Conservation (phyloP, 2,888 invertebrate genomes). For the Deilephila porcellus region DNA sequence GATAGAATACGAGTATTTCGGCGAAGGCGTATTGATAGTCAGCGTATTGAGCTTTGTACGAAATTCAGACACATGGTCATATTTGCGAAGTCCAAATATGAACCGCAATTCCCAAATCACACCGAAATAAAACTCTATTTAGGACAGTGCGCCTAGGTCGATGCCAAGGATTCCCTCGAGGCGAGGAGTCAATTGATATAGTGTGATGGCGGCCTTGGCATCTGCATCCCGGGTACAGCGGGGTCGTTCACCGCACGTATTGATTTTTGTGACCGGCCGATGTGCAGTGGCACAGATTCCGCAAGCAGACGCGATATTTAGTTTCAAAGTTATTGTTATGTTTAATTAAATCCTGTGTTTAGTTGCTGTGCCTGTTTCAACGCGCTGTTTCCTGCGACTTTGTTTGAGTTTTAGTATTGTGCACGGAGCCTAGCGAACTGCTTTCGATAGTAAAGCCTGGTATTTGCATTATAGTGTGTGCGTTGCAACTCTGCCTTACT, state of each 20-base stretch:
- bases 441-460: too few species aligned
- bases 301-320: not conserved
- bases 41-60: too few species aligned
- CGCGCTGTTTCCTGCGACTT: too few species aligned
- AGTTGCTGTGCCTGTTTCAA: not conserved
- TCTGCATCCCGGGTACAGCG: slow-evolving; percentile 49
- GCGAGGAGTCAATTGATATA: not conserved
- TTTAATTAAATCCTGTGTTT: slow-evolving; percentile 10
- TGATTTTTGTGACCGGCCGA: slow-evolving; percentile 48
- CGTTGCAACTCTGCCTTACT: too few species aligned
- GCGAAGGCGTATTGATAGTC: too few species aligned
- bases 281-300: slow-evolving; percentile 48
- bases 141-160: slow-evolving; percentile 13
- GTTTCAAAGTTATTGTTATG: not conserved
- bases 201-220: slow-evolving; percentile 51
- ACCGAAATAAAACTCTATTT: not conserved
- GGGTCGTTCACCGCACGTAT: slow-evolving; percentile 56
- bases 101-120: not conserved
- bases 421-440: too few species aligned
- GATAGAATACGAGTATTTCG: too few species aligned
- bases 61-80: not conserved
- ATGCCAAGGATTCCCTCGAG: not conserved
- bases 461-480: too few species aligned
- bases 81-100: not conserved
- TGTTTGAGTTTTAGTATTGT: too few species aligned